phyloP scores from a whole-genome alignment of 2,113 vertebrate species.

The Takifugu bimaculatus region DNA sequence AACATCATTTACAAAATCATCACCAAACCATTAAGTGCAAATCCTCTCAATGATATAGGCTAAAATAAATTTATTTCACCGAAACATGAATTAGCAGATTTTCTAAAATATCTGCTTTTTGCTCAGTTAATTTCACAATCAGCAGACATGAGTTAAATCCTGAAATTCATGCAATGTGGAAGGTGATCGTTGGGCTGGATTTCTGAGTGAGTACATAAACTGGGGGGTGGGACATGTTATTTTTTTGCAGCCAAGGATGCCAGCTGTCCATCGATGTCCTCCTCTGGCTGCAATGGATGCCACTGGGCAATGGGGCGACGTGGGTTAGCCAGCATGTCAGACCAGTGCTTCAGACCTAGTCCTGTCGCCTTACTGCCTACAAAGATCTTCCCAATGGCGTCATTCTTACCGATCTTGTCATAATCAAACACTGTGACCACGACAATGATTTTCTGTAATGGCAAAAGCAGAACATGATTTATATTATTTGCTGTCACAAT shows the following conservation, averaged over 20 bases:
- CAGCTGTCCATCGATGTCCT: conserved; percentile 87
- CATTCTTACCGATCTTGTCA: conserved; percentile 98
- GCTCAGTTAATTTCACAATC: conserved; percentile 57
- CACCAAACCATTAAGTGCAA: conserved; percentile 18
- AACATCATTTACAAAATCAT: conserved; percentile 33
- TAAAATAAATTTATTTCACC: conserved; percentile 40
- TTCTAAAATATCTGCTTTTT: conserved; percentile 62
- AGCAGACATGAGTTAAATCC: conserved; percentile 47
- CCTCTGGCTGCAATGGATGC: conserved; percentile 93
- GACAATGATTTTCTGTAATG: conserved; percentile 90
- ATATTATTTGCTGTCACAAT: too few relatives aligned
- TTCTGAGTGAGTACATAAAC: conserved; percentile 62
- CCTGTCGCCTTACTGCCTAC: conserved; percentile 87
- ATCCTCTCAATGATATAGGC: conserved; percentile 34
- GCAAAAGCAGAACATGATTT: neutral
- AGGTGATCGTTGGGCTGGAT: conserved; percentile 2
- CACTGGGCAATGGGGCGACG: conserved; percentile 96
- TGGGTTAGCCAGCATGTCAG: conserved; percentile 96
- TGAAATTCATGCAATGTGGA: conserved; percentile 73
- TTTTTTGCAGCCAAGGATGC: conserved; percentile 86
- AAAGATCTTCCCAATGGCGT: conserved; percentile 97
- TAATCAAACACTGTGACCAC: conserved; percentile 98
- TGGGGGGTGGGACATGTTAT: conserved; percentile 72
- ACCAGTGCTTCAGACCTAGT: conserved; percentile 95
- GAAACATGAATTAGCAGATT: conserved; percentile 42